Evolutionary conservation across 2,888 invertebrate species (phyloP).

Genomic region (Pristionchus entomophagus): DNA sequence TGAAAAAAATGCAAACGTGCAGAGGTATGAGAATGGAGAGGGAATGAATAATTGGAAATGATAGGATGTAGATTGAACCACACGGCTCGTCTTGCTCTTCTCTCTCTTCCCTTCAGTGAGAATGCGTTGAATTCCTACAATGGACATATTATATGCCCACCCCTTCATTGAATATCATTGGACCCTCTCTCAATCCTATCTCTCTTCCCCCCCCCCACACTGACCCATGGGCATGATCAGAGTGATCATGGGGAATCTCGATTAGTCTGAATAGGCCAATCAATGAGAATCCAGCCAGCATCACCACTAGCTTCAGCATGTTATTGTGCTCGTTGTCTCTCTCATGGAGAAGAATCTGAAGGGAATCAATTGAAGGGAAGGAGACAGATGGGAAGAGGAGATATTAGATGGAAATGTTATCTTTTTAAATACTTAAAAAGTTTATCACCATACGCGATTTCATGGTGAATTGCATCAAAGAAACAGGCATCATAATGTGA

Average conservation of each 20-base stretch:
- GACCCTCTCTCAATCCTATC: too few species aligned
- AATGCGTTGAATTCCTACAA: too few species aligned
- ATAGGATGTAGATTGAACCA: background rate
- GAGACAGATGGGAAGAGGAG: too few species aligned
- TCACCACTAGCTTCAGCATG: conserved; percentile 70
- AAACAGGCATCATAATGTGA: too few species aligned
- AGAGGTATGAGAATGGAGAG: background rate
- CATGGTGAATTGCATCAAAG: too few species aligned
- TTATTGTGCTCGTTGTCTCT: conserved; percentile 76
- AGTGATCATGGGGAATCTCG: conserved; percentile 52
- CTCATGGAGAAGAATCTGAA: conserved; percentile 81
- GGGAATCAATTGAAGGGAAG: background rate
- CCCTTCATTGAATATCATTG: too few species aligned
- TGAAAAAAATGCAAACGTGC: background rate
- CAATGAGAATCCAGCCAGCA: conserved; percentile 71
- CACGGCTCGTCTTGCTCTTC: background rate
- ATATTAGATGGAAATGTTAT: too few species aligned
- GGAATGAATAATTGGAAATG: background rate
- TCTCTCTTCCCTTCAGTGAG: background rate
- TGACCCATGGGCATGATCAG: conserved; percentile 34
- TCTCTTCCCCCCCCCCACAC: background rate
- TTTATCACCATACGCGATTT: too few species aligned
- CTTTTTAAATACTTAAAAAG: too few species aligned
- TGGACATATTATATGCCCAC: too few species aligned
- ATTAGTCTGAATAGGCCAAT: conserved; percentile 71